A percentile compares a stretch with the other conserved stretches of the same genome.
These are phyloP conservation scores for Anolis carolinensis DNA, from an alignment of 2,113 vertebrate species.

Conservation along the genomic window DNA sequence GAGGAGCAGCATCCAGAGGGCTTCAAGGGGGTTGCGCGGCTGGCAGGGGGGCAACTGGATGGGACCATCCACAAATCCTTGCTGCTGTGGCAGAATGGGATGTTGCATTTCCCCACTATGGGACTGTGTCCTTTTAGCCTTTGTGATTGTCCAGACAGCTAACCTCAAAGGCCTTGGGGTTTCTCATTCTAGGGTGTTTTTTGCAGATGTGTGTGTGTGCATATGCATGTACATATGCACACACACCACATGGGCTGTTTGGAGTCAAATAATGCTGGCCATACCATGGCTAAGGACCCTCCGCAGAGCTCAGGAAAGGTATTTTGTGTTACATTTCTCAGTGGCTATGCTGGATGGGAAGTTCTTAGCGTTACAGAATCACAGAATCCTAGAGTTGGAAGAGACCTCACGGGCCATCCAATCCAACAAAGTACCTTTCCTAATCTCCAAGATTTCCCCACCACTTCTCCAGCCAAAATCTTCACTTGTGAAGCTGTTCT, in stretches of 20 bases:
- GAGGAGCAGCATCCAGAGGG: neutral
- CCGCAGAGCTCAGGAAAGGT: neutral
- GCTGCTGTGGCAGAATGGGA: neutral
- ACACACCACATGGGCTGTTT: neutral
- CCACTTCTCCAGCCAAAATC: neutral
- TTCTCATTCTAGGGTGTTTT: too few relatives aligned
- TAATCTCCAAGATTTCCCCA: neutral
- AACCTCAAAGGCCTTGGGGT: neutral
- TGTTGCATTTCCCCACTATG: neutral
- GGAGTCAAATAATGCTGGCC: neutral
- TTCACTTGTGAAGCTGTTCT: neutral
- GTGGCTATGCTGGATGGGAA: too few relatives aligned
- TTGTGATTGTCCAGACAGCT: neutral
- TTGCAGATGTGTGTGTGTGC: too few relatives aligned
- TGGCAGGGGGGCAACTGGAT: neutral
- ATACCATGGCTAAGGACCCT: neutral
- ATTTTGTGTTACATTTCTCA: too few relatives aligned
- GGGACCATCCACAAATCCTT: neutral
- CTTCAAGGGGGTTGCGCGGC: neutral
- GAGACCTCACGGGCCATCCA: too few relatives aligned
- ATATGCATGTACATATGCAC: neutral
- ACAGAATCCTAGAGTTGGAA: too few relatives aligned
- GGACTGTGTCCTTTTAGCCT: neutral
- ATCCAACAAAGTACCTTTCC: too few relatives aligned
- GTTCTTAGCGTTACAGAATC: too few relatives aligned